Base-by-base conservation (phyloP, 1,140 invertebrate genomes). In the Camponotus pennsylvanicus region DNA sequence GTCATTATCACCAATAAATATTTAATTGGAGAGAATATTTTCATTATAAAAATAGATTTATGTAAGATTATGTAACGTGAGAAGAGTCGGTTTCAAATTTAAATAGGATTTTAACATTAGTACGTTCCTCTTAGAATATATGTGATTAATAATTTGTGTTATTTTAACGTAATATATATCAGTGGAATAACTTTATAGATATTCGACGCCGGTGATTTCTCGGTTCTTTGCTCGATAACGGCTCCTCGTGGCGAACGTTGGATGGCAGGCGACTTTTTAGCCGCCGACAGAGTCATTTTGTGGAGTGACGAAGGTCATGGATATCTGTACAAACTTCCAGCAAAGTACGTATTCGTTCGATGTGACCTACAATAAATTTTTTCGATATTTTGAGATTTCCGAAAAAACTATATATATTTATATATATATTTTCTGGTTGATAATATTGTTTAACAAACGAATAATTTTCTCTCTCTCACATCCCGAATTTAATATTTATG, bases 271-370 rank as follows among this genome's bases (percentile, higher is more conserved):
- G 98, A 99, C 93, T 99, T 99, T 93, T 95, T 99, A 15, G 96
- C 98, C 3, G 97, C 98, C 3, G 99, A 99, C 93, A 96, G 98
- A 57, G 98, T 99, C 0, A 96, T 99, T 73, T 96, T 99, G 0
- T 99, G 98, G 98, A 98, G 98, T 69, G 98, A 98, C 86, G 97
- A 98, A 92, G 99, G 99, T 80, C 98, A 98, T 94, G 98, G 98
- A 63, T 99, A 99, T 95, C 95, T 99, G 79, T 99, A 99, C 94
- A 98, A 98, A 95, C 95, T 99, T 89, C 99, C 99, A 7, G 97
- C 98, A 84, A 99, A 99, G 98, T 99, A 97, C 97, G 97, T 96
- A 85, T 34, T 15, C 9, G 32, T 42, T 73, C 45, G n/a, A 63
- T n/a, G 32, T n/a, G 37, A 82, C 15, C 0, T 69, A 37, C 9